A percentile compares a stretch with the other conserved stretches of the same genome.
Conservation (phyloP, 2,797 vertebrate species). For the Crenichthys baileyi region DNA sequence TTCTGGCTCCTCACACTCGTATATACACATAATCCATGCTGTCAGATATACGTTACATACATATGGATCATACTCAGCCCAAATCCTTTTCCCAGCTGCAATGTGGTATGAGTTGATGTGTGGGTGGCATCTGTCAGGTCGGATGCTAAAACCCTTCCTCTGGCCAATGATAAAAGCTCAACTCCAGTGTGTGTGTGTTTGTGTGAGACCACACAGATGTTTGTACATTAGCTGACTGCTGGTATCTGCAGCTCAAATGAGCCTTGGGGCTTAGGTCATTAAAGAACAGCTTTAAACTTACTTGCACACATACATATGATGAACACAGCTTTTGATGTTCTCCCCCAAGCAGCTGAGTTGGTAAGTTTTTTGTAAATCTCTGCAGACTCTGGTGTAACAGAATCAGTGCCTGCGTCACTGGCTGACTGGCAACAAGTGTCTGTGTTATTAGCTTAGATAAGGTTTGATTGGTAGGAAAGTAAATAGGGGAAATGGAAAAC, state of each 20-base stretch:
- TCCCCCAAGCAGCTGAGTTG: conserved; percentile 59
- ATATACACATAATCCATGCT: conserved; percentile 71
- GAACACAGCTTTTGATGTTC: conserved; percentile 43
- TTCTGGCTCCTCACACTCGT: conserved; percentile 30
- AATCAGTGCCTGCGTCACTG: conserved; percentile 42
- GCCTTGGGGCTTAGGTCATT: conserved; percentile 65
- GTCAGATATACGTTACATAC: conserved; percentile 67
- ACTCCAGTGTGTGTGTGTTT: conserved; percentile 18
- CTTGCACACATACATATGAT: conserved; percentile 20
- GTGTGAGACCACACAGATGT: conserved; percentile 54
- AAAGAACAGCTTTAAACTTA: conserved; percentile 62
- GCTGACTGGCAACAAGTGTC: conserved; percentile 35
- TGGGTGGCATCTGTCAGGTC: conserved; percentile 60
- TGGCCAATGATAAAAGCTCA: conserved; percentile 71
- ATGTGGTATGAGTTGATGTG: conserved; percentile 31
- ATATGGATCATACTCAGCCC: conserved; percentile 65
- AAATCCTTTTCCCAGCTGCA: conserved; percentile 52
- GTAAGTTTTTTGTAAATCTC: conserved; percentile 59
- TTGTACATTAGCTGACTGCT: conserved; percentile 68
- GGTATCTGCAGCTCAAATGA: conserved; percentile 68
- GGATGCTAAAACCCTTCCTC: conserved; percentile 60
- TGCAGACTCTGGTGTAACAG: conserved; percentile 39
- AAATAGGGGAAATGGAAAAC: neutral
- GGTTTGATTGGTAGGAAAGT: conserved; percentile 8
- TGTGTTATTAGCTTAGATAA: conserved; percentile 36